Conservation (phyloP, 2,888 invertebrate genomes). For the Diaperis boleti region DNA sequence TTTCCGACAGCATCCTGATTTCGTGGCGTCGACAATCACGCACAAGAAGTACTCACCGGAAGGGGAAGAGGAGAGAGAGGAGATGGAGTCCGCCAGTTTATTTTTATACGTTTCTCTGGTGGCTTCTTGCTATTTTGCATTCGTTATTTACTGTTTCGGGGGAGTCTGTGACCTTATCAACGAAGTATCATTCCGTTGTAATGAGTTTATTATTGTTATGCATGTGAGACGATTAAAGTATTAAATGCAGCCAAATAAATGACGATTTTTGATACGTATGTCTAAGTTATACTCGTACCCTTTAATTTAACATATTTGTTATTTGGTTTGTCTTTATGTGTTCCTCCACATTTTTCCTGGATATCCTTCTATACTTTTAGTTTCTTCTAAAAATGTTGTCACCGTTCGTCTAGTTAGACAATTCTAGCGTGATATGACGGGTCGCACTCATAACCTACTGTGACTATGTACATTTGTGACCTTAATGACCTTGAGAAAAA, state of each 20-base stretch:
- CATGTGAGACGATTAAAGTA: conserved; percentile 28
- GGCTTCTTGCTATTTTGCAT: conserved; percentile 9
- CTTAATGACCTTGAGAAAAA: too few species aligned
- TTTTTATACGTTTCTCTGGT: conserved; percentile 29
- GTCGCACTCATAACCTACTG: too few species aligned
- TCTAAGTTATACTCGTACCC: too few species aligned
- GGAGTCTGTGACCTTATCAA: conserved; percentile 6
- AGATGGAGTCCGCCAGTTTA: conserved; percentile 4
- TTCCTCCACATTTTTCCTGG: too few species aligned
- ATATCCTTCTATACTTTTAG: too few species aligned
- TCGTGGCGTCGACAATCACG: conserved; percentile 31
- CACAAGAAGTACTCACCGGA: conserved; percentile 2
- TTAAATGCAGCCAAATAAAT: conserved; percentile 35
- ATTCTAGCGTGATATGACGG: too few species aligned
- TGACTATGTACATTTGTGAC: too few species aligned
- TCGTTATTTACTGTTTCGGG: conserved; percentile 5
- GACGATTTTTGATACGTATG: conserved; percentile 23
- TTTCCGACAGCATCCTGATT: not conserved
- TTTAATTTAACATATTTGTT: too few species aligned
- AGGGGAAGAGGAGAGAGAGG: not conserved
- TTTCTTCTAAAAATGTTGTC: too few species aligned
- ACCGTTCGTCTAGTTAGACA: too few species aligned
- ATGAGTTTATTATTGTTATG: conserved; percentile 22
- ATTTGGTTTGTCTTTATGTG: too few species aligned
- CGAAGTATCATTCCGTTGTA: conserved; percentile 20